A percentile compares a stretch with the other conserved stretches of the same genome.
Evolutionary conservation across 1,140 invertebrate genomes (phyloP).

Genomic region (Trichonephila clavipes): DNA sequence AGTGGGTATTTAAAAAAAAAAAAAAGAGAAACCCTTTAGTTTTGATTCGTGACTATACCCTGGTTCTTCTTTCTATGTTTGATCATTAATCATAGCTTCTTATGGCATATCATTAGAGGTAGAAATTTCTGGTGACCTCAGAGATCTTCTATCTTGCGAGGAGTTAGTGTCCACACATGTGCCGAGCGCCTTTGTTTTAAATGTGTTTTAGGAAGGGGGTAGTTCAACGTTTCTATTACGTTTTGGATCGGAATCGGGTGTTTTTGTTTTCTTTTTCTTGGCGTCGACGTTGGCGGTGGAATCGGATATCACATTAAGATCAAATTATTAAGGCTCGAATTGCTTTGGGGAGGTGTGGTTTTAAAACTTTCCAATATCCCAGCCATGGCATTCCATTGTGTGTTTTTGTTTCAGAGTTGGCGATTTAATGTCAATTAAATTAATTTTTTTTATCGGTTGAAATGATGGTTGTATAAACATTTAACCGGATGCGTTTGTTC

Average conservation of each 20-base stretch:
- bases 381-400: background rate
- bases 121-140: background rate
- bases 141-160: background rate
- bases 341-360: background rate
- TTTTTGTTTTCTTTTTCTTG: background rate
- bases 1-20: constrained; percentile 8
- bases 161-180: background rate
- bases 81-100: constrained; percentile 61
- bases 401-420: background rate
- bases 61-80: background rate
- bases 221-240: constrained; percentile 8
- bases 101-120: constrained; percentile 59
- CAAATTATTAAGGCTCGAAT: constrained; percentile 13
- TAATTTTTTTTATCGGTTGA: background rate
- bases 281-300: background rate
- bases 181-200: background rate
- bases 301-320: background rate
- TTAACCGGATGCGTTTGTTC: background rate
- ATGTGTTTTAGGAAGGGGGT: background rate
- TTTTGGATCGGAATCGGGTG: background rate
- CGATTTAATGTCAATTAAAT: constrained; percentile 23
- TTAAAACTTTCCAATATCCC: background rate
- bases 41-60: constrained; percentile 42
- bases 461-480: background rate
- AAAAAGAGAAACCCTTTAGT: constrained; percentile 14